Conservation (phyloP, 2,888 invertebrate species). For the Euproctis similis region DNA sequence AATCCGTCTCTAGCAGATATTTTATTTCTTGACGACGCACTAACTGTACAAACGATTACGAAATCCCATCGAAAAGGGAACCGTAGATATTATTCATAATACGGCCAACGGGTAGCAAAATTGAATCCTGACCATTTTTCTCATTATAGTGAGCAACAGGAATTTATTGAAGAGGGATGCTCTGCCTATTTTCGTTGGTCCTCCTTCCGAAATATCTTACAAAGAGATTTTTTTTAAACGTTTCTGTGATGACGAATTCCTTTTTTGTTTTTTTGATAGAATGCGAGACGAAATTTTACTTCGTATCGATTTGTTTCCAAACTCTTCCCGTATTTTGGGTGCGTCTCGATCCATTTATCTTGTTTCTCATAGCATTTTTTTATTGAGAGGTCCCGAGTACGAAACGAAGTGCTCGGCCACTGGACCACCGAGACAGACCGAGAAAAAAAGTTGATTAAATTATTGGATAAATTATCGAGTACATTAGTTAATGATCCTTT, state of each 20-base stretch:
- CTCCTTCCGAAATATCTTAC: slow-evolving; percentile 7
- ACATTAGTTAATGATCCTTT: too few relatives aligned
- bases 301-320: slow-evolving; percentile 15
- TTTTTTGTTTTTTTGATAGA: slow-evolving; percentile 15
- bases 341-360: too few relatives aligned
- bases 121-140: slow-evolving; percentile 10
- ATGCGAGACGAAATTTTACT: slow-evolving; percentile 16
- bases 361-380: too few relatives aligned
- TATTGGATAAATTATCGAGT: too few relatives aligned
- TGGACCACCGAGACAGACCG: too few relatives aligned
- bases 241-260: slow-evolving; percentile 16
- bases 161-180: slow-evolving; percentile 8
- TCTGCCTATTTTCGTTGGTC: slow-evolving; percentile 5
- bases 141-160: slow-evolving; percentile 7
- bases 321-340: too few relatives aligned
- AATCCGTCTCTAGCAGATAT: slow-evolving; percentile 7
- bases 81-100: slow-evolving; percentile 2
- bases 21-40: slow-evolving; percentile 1
- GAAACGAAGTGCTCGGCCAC: too few relatives aligned
- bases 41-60: slow-evolving; percentile 1
- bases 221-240: slow-evolving; percentile 12
- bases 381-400: too few relatives aligned
- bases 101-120: slow-evolving; percentile 3
- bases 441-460: too few relatives aligned
- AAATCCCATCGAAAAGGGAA: neutral